Evolutionary conservation across 2,797 vertebrate genomes (phyloP), one percentile per base, ranked within the genome.

Genomic region (Rhynchonycteris naso): DNA sequence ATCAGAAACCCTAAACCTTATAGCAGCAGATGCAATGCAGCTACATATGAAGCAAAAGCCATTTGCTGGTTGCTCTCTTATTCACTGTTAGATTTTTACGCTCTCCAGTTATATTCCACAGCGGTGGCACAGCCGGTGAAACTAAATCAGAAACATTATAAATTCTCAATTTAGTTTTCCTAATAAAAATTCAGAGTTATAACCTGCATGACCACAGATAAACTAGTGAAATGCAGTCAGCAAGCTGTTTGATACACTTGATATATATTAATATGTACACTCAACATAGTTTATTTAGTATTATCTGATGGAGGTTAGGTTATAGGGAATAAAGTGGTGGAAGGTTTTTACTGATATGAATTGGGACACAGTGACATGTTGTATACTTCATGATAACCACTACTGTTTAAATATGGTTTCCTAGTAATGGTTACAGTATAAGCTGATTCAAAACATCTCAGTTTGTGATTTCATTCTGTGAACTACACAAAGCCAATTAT

Each of bases 401-500:
- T 93, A 74, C 82, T 96, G 68, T 92, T 97, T 97, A 97, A 97
- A 96, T 95, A 95, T 69, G 52, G 96, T 81, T 96, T 96, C 79
- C 92, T 89, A 95, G 93, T 96, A 97, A 97, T 88, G 61, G 86
- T 91, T 96, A 92, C 19, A 92, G 85, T 82, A 93, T 58, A 96
- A 97, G 96, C 92, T 92, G 75, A 97, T 94, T 95, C 90, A 96
- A 97, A 97, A 97, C 76, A 96, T 96, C 93, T 97, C 95, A 24
- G 93, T 90, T 94, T 95, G 83, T 7, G 1, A 95, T 96, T 96
- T 97, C 75, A 86, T 96, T 97, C 94, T 92, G 75, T 93, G 85
- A 97, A 97, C 93, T 96, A 95, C 85, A 97, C 88, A 97, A 97
- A 97, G 96, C 96, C 96, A 97, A 97, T 97, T 97, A 97, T 97